Percentiles rank a stretch among this genome's conserved stretches.
Evolutionary conservation across 2,888 invertebrate species (phyloP).

Genomic region (Cotesia congregata): DNA sequence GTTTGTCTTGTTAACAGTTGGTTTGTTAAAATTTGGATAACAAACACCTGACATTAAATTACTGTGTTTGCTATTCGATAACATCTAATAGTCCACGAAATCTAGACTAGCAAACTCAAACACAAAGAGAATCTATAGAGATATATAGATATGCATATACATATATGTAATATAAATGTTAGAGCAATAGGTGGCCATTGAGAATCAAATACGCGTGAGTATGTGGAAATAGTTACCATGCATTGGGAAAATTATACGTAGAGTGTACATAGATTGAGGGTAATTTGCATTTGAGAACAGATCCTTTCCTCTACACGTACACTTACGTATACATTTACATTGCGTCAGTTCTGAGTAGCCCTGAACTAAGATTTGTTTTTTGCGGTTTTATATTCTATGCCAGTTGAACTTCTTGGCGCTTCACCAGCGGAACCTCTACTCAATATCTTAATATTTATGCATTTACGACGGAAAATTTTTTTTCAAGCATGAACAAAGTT

Average conservation of each 20-base stretch:
- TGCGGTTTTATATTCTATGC: not conserved
- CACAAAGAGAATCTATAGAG: not conserved
- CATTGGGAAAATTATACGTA: not conserved
- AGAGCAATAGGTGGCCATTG: not conserved
- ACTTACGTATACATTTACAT: not conserved
- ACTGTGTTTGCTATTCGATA: too few relatives aligned
- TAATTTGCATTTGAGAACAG: constrained; percentile 7
- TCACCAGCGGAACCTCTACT: too few relatives aligned
- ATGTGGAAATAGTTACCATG: not conserved
- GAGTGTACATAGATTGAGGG: not conserved
- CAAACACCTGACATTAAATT: too few relatives aligned
- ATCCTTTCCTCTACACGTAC: not conserved
- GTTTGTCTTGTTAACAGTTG: too few relatives aligned
- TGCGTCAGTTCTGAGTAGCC: not conserved
- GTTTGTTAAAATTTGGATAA: too few relatives aligned
- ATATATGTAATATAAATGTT: not conserved
- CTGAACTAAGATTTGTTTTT: not conserved
- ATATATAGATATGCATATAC: not conserved
- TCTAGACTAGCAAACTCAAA: not conserved
- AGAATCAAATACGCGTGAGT: constrained; percentile 12
- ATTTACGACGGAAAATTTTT: too few relatives aligned
- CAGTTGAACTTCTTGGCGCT: too few relatives aligned
- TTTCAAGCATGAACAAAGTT: too few relatives aligned
- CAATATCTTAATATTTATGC: too few relatives aligned
- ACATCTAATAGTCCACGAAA: too few relatives aligned